Conservation (phyloP, 2,113 vertebrate species). For the Empidonax alnorum region DNA sequence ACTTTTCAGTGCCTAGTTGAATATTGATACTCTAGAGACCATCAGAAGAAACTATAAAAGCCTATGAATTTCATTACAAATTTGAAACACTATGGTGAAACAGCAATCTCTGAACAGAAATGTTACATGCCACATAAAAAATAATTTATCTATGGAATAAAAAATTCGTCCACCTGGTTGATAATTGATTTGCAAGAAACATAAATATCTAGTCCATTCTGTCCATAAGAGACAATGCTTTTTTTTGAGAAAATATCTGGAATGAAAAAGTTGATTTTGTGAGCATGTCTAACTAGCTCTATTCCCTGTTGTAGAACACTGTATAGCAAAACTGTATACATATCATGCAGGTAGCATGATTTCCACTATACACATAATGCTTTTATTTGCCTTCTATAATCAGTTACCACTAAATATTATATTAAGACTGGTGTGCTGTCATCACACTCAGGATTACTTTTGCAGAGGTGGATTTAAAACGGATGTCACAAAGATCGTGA, state of each 20-base stretch:
- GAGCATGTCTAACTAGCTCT: background rate
- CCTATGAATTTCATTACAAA: background rate
- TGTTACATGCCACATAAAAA: background rate
- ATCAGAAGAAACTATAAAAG: background rate
- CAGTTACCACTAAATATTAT: background rate
- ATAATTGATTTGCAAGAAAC: background rate
- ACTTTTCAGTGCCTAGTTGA: background rate
- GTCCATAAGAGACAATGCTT: too few species aligned
- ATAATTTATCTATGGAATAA: background rate
- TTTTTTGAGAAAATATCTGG: background rate
- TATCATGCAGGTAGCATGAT: background rate
- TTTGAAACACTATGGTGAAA: background rate
- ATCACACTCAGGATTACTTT: background rate
- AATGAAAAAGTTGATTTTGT: background rate
- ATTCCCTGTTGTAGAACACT: background rate
- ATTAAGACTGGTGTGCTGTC: background rate
- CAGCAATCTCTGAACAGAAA: background rate
- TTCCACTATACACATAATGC: background rate
- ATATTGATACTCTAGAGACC: background rate
- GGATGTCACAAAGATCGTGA: background rate
- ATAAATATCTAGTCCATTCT: background rate
- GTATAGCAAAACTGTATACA: fast-evolving
- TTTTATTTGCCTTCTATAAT: background rate
- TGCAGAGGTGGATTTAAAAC: background rate
- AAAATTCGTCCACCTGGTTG: background rate